Conservation (phyloP, 2,888 invertebrate genomes). For the Baccha elongata region DNA sequence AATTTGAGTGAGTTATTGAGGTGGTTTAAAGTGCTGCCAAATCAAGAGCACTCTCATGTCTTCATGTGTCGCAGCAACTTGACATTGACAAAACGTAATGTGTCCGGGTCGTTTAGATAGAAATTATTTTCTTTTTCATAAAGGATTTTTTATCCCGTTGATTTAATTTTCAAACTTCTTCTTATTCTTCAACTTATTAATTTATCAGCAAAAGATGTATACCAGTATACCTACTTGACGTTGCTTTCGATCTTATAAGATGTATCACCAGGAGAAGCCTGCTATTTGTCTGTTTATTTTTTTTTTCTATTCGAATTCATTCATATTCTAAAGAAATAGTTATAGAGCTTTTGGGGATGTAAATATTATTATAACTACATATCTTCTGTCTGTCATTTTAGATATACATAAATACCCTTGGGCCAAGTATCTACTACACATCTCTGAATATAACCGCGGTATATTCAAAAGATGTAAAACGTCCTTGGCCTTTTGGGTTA, state of each 20-base stretch:
- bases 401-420: slow-evolving; percentile 23
- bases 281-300: too few relatives aligned
- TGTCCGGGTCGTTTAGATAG: not conserved
- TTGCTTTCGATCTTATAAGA: too few relatives aligned
- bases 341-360: not conserved
- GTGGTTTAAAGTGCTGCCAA: slow-evolving; percentile 9
- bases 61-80: not conserved
- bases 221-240: too few relatives aligned
- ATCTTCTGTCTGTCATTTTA: slow-evolving; percentile 1
- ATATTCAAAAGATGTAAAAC: not conserved
- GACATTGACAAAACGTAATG: slow-evolving; percentile 3
- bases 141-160: not conserved
- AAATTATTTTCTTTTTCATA: too few relatives aligned
- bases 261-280: too few relatives aligned
- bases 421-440: not conserved
- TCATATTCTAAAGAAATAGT: slow-evolving; percentile 7
- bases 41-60: not conserved
- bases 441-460: slow-evolving; percentile 10
- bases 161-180: not conserved
- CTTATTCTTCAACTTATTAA: not conserved
- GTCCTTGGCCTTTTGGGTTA: slow-evolving; percentile 29
- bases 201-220: not conserved
- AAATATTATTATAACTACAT: not conserved
- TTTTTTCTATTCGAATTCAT: slow-evolving; percentile 4
- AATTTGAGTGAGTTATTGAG: slow-evolving; percentile 3